Conservation (phyloP, 1,140 invertebrate species). For the Pseudomyrmex gracilis region DNA sequence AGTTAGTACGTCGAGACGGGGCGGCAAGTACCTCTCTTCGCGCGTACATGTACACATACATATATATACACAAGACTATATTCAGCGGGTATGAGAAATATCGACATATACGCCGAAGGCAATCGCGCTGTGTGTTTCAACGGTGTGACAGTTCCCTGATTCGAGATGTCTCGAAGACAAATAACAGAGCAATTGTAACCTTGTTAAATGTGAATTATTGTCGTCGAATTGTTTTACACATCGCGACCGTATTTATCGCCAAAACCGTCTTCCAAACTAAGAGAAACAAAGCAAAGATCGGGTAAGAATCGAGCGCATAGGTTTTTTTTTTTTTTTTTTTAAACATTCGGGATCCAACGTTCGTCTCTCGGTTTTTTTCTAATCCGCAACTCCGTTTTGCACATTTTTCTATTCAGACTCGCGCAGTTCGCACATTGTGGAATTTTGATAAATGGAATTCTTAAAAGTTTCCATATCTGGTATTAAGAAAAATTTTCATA, state of each 20-base stretch:
- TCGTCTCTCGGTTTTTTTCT: no score
- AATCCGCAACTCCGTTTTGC: conserved; percentile 10
- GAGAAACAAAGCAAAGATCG: no score
- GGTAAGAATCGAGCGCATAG: no score
- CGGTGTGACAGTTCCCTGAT: no score
- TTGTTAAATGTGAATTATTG: no score
- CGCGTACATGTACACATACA: no score
- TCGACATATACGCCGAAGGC: neutral
- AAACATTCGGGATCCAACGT: no score
- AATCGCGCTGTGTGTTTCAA: neutral
- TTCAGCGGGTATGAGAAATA: conserved; percentile 16
- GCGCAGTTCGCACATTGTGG: conserved; percentile 13
- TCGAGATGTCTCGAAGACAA: neutral
- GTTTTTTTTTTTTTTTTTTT: no score
- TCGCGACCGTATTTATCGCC: no score
- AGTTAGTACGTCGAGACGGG: conserved; percentile 40
- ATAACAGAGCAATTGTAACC: neutral
- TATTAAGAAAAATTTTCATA: conserved; percentile 60
- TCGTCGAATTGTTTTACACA: no score
- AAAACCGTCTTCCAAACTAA: no score
- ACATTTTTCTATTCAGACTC: conserved; percentile 32
- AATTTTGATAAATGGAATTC: conserved; percentile 54
- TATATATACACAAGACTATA: neutral
- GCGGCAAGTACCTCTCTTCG: neutral
- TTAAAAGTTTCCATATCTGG: conserved; percentile 40